Percentiles rank a stretch among this genome's conserved stretches.
These are phyloP conservation scores for Fopius arisanus DNA, from an alignment of 1,140 invertebrate species.

Conservation along the genomic window DNA sequence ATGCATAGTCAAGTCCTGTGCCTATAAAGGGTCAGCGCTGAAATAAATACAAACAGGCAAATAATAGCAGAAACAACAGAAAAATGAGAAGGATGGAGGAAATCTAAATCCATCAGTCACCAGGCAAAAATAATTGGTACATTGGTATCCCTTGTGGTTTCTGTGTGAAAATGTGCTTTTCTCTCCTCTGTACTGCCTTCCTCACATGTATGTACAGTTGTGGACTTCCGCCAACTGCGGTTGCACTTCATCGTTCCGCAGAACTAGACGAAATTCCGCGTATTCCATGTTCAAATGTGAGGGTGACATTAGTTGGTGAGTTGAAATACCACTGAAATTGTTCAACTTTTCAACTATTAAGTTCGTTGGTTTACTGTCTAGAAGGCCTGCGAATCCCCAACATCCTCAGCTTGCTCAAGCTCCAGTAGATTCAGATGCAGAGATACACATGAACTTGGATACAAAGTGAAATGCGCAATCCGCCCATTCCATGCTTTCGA, in stretches of 20 bases:
- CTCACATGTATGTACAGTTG: background rate
- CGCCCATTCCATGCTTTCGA: background rate
- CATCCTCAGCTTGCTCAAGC: background rate
- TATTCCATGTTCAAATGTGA: background rate
- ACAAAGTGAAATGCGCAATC: background rate
- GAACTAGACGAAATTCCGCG: background rate
- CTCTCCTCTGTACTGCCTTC: background rate
- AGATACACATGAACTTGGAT: background rate
- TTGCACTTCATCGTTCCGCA: background rate
- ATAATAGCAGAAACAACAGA: background rate
- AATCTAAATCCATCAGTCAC: background rate
- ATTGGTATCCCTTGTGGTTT: background rate
- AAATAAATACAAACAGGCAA: background rate
- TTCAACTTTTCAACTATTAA: background rate
- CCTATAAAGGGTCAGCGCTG: background rate
- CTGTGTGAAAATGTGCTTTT: background rate
- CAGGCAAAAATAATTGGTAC: background rate
- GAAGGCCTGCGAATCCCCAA: background rate
- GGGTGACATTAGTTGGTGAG: background rate
- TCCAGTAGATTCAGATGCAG: background rate
- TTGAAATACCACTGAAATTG: background rate
- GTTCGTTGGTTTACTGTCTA: background rate
- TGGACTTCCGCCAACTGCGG: background rate
- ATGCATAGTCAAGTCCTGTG: background rate
- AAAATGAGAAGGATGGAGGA: background rate